Evolutionary conservation across 2,113 vertebrate species (phyloP).

Genomic region (Sphyrna mokarran): DNA sequence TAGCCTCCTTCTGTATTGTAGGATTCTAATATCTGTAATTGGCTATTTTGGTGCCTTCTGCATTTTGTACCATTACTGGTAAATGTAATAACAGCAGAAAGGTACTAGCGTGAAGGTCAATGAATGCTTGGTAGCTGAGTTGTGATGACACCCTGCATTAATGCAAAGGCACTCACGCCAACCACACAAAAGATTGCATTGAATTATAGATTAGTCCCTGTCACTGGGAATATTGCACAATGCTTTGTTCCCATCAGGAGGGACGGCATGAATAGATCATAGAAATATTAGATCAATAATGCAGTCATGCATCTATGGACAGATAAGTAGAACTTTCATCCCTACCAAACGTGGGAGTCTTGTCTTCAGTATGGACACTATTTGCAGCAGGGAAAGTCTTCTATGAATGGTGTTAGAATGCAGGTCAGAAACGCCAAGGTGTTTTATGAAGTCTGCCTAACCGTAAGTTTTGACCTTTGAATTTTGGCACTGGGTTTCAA

Average conservation of each 20-base stretch:
- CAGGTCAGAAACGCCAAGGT: too few species aligned
- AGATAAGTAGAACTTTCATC: neutral
- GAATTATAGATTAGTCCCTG: neutral
- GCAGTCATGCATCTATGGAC: neutral
- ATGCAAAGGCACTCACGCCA: neutral
- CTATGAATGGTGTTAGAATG: neutral
- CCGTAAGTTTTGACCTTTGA: too few species aligned
- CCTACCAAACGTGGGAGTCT: neutral
- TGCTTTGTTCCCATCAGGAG: neutral
- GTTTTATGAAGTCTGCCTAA: too few species aligned
- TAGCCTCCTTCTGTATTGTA: too few species aligned
- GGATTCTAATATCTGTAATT: neutral
- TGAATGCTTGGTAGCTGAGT: neutral
- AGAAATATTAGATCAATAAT: neutral
- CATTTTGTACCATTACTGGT: neutral
- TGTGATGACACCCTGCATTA: neutral
- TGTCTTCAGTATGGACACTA: neutral
- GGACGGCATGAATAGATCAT: neutral
- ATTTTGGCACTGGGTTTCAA: too few species aligned
- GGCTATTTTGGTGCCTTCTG: neutral
- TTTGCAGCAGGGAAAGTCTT: neutral
- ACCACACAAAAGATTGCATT: neutral
- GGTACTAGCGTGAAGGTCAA: neutral
- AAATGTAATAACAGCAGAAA: neutral
- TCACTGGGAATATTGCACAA: neutral